Percentiles rank a stretch among this genome's conserved stretches.
phyloP scores from a whole-genome alignment of 2,797 vertebrate genomes.

The Lycodopsis pacificus region DNA sequence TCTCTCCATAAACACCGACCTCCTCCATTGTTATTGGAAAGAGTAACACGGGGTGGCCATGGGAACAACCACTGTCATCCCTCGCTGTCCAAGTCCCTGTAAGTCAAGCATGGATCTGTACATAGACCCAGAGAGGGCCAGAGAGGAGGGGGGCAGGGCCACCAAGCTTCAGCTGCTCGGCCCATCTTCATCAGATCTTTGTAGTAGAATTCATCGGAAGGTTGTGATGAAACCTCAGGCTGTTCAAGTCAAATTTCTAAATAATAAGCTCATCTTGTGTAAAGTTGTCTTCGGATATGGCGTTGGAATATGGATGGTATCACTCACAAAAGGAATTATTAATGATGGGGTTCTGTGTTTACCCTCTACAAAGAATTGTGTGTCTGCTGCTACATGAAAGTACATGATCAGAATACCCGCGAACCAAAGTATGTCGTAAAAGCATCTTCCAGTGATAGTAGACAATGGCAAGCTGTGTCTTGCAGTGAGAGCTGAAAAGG shows the following conservation, averaged over 20 bases:
- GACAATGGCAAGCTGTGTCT: slow-evolving; percentile 73
- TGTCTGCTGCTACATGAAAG: slow-evolving; percentile 49
- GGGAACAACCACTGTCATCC: slow-evolving; percentile 71
- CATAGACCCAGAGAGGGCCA: slow-evolving; percentile 34
- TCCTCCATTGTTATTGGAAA: slow-evolving; percentile 83
- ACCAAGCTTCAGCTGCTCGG: background rate
- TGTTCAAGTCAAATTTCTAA: background rate
- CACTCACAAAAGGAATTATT: slow-evolving; percentile 22
- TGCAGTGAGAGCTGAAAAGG: slow-evolving; percentile 51
- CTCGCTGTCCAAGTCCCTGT: slow-evolving; percentile 34
- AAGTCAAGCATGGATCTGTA: slow-evolving; percentile 64
- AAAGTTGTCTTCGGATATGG: background rate
- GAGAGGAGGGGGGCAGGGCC: background rate
- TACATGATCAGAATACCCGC: slow-evolving; percentile 60
- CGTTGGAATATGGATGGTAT: slow-evolving; percentile 15
- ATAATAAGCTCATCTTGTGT: background rate
- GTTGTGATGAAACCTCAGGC: background rate
- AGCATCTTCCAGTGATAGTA: slow-evolving; percentile 47
- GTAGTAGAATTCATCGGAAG: background rate
- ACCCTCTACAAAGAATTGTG: slow-evolving; percentile 22
- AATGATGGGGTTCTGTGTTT: slow-evolving; percentile 23
- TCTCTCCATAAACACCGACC: slow-evolving; percentile 73
- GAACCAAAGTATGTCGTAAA: slow-evolving; percentile 54
- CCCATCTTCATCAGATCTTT: background rate
- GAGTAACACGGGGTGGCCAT: slow-evolving; percentile 76